Percentiles rank a stretch among this genome's conserved stretches.
These are phyloP conservation scores for Lordiphosa clarofinis DNA, from an alignment of 1,140 invertebrate species.

Conservation along the genomic window DNA sequence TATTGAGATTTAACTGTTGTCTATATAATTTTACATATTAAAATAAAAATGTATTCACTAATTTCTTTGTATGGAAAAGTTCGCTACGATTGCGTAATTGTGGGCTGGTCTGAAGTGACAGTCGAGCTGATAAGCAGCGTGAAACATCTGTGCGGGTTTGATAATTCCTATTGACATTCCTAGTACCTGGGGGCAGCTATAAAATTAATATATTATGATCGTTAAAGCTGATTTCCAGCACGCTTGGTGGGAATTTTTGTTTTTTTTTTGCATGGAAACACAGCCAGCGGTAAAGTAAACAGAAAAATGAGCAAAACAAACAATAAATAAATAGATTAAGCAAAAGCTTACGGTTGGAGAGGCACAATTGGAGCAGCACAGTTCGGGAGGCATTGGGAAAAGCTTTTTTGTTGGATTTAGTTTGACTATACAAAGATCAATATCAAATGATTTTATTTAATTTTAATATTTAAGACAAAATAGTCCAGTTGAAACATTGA, in stretches of 20 bases:
- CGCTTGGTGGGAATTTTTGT: conserved; percentile 19
- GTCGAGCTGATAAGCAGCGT: conserved; percentile 1
- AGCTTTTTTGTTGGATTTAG: too few relatives aligned
- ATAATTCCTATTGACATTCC: conserved; percentile 22
- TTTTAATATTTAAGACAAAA: too few relatives aligned
- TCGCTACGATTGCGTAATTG: conserved; percentile 41
- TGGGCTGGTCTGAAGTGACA: conserved; percentile 9
- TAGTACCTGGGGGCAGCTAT: conserved; percentile 21
- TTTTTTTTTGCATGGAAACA: conserved; percentile 6
- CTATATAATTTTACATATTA: conserved; percentile 7
- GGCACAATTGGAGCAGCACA: not conserved
- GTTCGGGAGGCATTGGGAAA: not conserved
- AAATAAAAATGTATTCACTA: conserved; percentile 28
- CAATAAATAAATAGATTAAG: conserved; percentile 20
- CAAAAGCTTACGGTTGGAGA: conserved; percentile 15
- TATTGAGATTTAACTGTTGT: conserved; percentile 20
- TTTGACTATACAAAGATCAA: too few relatives aligned
- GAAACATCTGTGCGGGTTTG: conserved; percentile 21
- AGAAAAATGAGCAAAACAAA: conserved; percentile 55
- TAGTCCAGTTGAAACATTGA: too few relatives aligned
- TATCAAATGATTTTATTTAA: too few relatives aligned
- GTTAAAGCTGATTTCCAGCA: conserved; percentile 29
- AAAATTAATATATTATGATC: conserved; percentile 25
- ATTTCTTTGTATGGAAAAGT: conserved; percentile 29
- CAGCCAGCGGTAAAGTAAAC: conserved; percentile 36